These are phyloP conservation scores for Triops longicaudatus DNA, from an alignment of 1,140 invertebrate species.

Conservation along the genomic window DNA sequence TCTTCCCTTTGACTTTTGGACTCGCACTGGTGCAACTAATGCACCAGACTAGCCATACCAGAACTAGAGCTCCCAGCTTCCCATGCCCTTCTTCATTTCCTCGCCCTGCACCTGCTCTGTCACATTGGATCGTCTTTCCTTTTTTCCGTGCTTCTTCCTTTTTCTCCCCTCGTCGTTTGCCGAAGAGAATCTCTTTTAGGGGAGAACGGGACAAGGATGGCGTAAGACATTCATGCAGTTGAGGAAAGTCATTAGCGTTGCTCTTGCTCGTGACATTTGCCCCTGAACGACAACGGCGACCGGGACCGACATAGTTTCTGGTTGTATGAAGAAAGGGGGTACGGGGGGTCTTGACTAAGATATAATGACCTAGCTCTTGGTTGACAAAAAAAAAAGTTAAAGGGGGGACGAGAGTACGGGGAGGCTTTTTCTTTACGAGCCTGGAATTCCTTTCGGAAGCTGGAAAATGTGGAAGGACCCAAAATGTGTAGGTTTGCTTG, in stretches of 20 bases:
- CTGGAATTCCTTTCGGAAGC: slow-evolving; percentile 11
- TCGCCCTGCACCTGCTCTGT: slow-evolving; percentile 10
- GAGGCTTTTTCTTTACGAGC: neutral
- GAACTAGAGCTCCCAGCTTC: neutral
- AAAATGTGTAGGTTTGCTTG: neutral
- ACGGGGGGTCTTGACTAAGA: neutral
- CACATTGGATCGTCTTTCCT: neutral
- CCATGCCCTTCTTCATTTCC: slow-evolving; percentile 14
- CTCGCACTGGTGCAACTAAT: neutral
- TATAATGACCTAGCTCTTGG: neutral
- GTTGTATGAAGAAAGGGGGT: neutral
- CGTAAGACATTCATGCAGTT: slow-evolving; percentile 7
- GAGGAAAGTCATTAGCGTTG: slow-evolving; percentile 7
- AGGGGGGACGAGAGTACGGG: neutral
- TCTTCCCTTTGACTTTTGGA: neutral
- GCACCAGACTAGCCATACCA: neutral
- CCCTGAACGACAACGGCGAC: neutral
- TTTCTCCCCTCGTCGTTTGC: neutral
- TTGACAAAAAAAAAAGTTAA: neutral
- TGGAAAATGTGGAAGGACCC: neutral
- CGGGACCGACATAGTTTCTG: neutral
- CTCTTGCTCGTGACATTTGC: slow-evolving; percentile 6
- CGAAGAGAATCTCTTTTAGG: neutral
- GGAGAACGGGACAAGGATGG: neutral
- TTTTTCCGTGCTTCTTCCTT: neutral